Evolutionary conservation across 2,888 invertebrate genomes (phyloP).

Genomic region (Parnassius glacialis): DNA sequence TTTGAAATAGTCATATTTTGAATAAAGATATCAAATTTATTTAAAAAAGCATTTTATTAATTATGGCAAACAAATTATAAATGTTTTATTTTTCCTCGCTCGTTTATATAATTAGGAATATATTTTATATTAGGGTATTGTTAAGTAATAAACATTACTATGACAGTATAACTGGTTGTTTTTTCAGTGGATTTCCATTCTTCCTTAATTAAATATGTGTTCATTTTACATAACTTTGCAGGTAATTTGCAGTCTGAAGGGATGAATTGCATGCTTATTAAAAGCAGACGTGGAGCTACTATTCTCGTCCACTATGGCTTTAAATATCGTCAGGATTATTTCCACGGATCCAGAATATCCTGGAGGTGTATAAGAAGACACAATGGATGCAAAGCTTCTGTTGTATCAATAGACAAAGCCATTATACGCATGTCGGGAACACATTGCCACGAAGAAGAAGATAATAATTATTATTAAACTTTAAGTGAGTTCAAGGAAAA

Average conservation of each 20-base stretch:
- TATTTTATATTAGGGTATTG: too few species aligned
- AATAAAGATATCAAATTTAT: too few species aligned
- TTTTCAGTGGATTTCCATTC: too few species aligned
- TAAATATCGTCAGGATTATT: slow-evolving; percentile 35
- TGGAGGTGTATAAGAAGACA: slow-evolving; percentile 36
- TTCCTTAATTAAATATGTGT: neutral
- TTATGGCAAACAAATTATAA: neutral
- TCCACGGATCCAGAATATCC: slow-evolving; percentile 32
- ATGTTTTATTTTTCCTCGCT: too few species aligned
- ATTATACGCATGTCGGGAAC: slow-evolving; percentile 25
- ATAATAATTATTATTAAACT: neutral
- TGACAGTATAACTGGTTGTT: too few species aligned
- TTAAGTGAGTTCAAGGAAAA: too few species aligned
- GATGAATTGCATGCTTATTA: slow-evolving; percentile 33
- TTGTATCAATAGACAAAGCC: slow-evolving; percentile 28
- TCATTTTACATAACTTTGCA: slow-evolving; percentile 4
- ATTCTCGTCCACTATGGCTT: slow-evolving; percentile 30
- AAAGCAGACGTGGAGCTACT: slow-evolving; percentile 34
- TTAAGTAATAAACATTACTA: too few species aligned
- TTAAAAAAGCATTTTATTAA: neutral
- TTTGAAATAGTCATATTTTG: too few species aligned
- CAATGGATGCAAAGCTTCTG: slow-evolving; percentile 35
- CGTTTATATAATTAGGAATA: too few species aligned
- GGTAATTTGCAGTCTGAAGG: slow-evolving; percentile 6
- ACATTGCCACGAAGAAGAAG: slow-evolving; percentile 29